Conservation (phyloP, 2,888 invertebrate species). For the Diarsia rubi region DNA sequence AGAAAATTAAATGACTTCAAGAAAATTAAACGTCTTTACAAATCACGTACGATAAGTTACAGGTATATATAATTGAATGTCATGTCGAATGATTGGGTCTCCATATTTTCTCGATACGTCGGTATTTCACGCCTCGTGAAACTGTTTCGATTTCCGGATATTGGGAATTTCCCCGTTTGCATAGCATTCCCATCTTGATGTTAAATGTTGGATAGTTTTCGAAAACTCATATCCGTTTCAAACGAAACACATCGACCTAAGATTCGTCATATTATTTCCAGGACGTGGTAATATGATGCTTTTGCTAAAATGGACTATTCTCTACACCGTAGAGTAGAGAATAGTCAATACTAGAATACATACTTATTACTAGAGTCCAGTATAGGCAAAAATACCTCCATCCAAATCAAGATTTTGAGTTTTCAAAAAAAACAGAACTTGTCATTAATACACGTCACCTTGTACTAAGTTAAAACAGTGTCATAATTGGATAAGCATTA, state of each 20-base stretch:
- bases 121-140: slow-evolving; percentile 48
- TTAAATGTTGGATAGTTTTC: slow-evolving; percentile 20
- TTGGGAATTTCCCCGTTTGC: slow-evolving; percentile 40
- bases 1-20: too few relatives aligned
- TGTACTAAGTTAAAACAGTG: background rate
- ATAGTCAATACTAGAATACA: too few relatives aligned
- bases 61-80: slow-evolving; percentile 41
- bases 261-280: background rate
- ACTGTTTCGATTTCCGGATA: slow-evolving; percentile 48
- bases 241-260: background rate
- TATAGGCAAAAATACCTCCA: background rate
- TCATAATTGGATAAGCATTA: slow-evolving; percentile 10
- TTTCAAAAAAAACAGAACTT: background rate
- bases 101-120: slow-evolving; percentile 45
- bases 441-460: background rate
- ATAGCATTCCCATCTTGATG: slow-evolving; percentile 14
- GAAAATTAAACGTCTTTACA: slow-evolving; percentile 5
- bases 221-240: slow-evolving; percentile 18
- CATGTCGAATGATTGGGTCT: slow-evolving; percentile 36
- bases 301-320: background rate
- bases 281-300: background rate
- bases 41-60: slow-evolving; percentile 17
- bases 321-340: too few relatives aligned
- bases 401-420: background rate
- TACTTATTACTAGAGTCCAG: too few relatives aligned